Evolutionary conservation across 2,113 vertebrate genomes (phyloP), one percentile per base, ranked within the genome.

Genomic region (Meriones unguiculatus): DNA sequence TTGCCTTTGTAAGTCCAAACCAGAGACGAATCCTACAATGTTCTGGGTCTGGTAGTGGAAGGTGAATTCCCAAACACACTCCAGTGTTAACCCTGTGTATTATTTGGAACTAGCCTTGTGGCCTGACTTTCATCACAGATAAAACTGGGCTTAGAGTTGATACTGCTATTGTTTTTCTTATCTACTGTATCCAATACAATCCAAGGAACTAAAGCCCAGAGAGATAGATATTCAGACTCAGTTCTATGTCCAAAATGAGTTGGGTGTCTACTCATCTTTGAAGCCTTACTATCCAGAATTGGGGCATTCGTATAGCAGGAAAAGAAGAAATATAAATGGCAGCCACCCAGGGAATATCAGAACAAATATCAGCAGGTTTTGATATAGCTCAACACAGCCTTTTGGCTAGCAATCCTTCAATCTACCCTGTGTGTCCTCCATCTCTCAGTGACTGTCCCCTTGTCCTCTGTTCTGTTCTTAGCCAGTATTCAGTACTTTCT

Each of bases 381-480:
- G 46, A 5, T 46, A 2, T 1, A 10, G 2, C 1, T 13, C 5
- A 7, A 20, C 13, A 0, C 38, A 14, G 3, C 6, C 5, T 46
- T 20, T 4, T 12, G 67, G 15, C 65, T 46, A 20, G 1, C 0
- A 18, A 65, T 12, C 30, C 9, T 10, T n/a, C 84, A 11, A 10
- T 50, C 35, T 0, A 0, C 6, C 32, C 46, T 0, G 0, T 0
- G 0, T 0, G 12, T 20, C 32, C 2, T 5, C 93, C 38, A 0
- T 4, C 0, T 35, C 38, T 20, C 35, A 0, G 15, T 0, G 0
- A 28, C 10, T 9, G 35, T 67, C 0, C 25, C 1, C 20, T 76
- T 11, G 41, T 17, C 30, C 14, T 20, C 62, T 5, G 13, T 65
- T 13, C 57, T 35, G 35, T 24, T 5, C n/a, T 28, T 2, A 9